A percentile compares a stretch with the other conserved stretches of the same genome.
These are phyloP conservation scores for Arremon aurantiirostris DNA, from an alignment of 2,797 vertebrate genomes.

Conservation along the genomic window DNA sequence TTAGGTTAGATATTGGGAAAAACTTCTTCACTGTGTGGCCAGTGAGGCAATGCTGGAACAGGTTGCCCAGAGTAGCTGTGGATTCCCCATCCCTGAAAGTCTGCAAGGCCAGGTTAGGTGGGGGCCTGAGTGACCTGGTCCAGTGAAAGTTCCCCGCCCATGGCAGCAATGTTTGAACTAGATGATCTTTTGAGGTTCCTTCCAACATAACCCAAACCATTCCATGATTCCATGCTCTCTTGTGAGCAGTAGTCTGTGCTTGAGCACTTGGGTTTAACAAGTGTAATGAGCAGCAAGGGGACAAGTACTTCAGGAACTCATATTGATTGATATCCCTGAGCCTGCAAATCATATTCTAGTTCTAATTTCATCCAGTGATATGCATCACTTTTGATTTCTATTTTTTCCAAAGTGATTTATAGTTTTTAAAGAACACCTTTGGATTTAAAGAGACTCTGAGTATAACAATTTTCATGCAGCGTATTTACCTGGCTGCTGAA, in stretches of 20 bases:
- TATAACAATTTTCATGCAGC: not conserved
- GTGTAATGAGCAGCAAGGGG: not conserved
- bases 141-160: not conserved
- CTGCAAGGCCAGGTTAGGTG: not conserved
- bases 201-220: not conserved
- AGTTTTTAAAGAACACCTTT: not conserved
- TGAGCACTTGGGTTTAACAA: not conserved
- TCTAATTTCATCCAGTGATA: not conserved
- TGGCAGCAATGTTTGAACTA: not conserved
- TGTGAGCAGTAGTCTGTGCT: not conserved
- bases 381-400: not conserved
- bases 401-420: not conserved
- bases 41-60: not conserved
- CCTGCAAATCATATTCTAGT: not conserved
- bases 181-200: not conserved
- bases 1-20: not conserved
- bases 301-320: not conserved
- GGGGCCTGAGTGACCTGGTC: not conserved
- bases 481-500: not conserved
- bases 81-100: not conserved
- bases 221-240: not conserved
- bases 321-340: not conserved
- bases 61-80: not conserved
- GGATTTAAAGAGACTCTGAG: not conserved
- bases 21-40: fast-evolving